Evolutionary conservation across 2,113 vertebrate species (phyloP).

Genomic region (Glaucidium brasilianum): DNA sequence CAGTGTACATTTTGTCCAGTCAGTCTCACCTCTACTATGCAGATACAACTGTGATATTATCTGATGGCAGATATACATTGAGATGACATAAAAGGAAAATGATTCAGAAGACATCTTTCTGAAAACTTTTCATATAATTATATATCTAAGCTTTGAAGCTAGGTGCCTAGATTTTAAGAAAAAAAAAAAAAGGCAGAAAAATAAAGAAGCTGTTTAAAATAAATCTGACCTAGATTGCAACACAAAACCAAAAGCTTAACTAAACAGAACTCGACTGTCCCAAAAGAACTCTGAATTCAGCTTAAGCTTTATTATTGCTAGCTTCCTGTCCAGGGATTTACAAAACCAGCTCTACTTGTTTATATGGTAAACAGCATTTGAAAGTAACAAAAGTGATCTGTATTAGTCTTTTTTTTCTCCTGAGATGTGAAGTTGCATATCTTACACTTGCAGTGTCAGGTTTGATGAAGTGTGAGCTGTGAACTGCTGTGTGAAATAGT

Average conservation of each 20-base stretch:
- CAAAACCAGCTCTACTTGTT: constrained; percentile 38
- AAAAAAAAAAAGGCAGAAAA: neutral
- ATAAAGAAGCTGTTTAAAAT: neutral
- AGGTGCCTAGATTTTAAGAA: neutral
- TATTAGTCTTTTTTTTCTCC: neutral
- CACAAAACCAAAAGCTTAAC: neutral
- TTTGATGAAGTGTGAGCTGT: constrained; percentile 35
- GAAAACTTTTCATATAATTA: neutral
- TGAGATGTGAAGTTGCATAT: constrained; percentile 25
- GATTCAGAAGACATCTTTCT: neutral
- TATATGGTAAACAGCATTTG: constrained; percentile 29
- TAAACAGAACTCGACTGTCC: neutral
- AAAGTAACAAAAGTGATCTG: constrained; percentile 6
- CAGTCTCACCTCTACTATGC: fast-evolving
- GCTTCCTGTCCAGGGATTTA: constrained; percentile 33
- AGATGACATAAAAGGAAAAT: neutral
- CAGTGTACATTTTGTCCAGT: neutral
- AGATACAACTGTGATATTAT: neutral
- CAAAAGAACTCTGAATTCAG: constrained; percentile 28
- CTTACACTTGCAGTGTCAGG: neutral
- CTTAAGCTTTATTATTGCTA: constrained; percentile 23
- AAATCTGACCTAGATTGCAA: neutral
- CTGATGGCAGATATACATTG: neutral
- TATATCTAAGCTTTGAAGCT: neutral
- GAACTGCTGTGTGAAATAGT: constrained; percentile 45